Base-by-base conservation (phyloP, 2,797 vertebrate genomes). In the Pampus argenteus region DNA sequence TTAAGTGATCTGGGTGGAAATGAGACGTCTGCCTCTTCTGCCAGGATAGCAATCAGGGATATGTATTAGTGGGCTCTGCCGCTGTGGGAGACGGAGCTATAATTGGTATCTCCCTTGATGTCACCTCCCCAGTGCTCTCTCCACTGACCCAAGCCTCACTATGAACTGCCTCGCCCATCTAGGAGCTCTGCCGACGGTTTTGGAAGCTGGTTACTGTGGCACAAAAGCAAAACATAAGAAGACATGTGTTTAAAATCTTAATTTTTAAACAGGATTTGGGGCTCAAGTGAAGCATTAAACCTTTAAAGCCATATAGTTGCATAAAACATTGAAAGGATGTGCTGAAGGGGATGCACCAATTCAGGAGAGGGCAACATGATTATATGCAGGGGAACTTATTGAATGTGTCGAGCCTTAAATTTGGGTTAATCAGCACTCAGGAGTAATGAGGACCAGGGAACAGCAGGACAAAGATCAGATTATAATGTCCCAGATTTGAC, bases 41-140 rank as follows among this genome's bases (percentile, higher is more conserved):
- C 82, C 70, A 78, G 79, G 81, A 90, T 80, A 57, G 80, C 82
- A 91, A 85, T 92, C 88, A 88, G 72, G 72, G 60, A 84, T 87
- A 65, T 51, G 74, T 88, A 87, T 93, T 90, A 84, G 86, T 85
- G 76, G 88, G 73, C 82, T 81, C 61, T 18, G 76, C 54, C 69
- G 76, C 85, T 83, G 76, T 76, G 85, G 89, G 86, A 89, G 83
- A 85, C 45, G 38, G 58, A 83, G 72, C 80, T 91, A 89, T 90
- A 89, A 91, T 87, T 92, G 88, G 83, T 47, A 25, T 81, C 78
- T 92, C 88, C 84, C 87, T 87, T 73, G 86, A 89, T 83, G 83
- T 79, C 85, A 31, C 66, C 56, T 85, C 76, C 77, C 74, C 4
- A 10, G 64, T 11, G 18, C 47, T 71, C 70, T 71, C 70, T 59